Evolutionary conservation across 2,113 vertebrate genomes (phyloP).

Genomic region (Corythaeola cristata): DNA sequence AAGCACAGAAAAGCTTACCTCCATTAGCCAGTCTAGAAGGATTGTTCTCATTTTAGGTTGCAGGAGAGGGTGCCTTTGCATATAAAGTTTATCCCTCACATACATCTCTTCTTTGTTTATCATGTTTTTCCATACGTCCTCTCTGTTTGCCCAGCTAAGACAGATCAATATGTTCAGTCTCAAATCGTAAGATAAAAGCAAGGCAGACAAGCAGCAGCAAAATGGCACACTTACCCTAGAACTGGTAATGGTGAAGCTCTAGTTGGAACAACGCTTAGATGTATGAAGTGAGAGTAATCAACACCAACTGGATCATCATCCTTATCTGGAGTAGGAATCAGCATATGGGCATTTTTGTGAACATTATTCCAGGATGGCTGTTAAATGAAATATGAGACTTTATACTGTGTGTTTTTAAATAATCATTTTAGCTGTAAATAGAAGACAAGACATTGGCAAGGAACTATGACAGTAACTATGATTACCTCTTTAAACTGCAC

Average conservation of each 20-base stretch:
- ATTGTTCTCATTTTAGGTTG: constrained; percentile 93
- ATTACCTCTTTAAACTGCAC: neutral
- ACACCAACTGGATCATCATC: constrained; percentile 66
- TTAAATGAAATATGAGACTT: neutral
- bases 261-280: constrained; percentile 62
- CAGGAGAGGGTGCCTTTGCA: constrained; percentile 91
- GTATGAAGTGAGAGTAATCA: neutral
- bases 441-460: neutral
- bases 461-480: neutral
- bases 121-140: constrained; percentile 95
- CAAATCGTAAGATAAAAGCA: neutral
- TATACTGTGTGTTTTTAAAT: neutral
- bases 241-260: constrained; percentile 85
- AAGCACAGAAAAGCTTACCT: constrained; percentile 77
- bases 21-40: constrained; percentile 97
- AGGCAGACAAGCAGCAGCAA: neutral
- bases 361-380: constrained; percentile 69
- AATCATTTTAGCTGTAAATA: neutral
- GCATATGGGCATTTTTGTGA: constrained; percentile 77
- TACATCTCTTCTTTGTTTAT: constrained; percentile 89
- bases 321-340: constrained; percentile 85
- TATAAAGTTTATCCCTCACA: constrained; percentile 80
- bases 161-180: neutral
- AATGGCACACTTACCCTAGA: constrained; percentile 80
- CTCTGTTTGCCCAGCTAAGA: constrained; percentile 91